phyloP scores from a whole-genome alignment of 2,113 vertebrate genomes.

The Jaculus jaculus region DNA sequence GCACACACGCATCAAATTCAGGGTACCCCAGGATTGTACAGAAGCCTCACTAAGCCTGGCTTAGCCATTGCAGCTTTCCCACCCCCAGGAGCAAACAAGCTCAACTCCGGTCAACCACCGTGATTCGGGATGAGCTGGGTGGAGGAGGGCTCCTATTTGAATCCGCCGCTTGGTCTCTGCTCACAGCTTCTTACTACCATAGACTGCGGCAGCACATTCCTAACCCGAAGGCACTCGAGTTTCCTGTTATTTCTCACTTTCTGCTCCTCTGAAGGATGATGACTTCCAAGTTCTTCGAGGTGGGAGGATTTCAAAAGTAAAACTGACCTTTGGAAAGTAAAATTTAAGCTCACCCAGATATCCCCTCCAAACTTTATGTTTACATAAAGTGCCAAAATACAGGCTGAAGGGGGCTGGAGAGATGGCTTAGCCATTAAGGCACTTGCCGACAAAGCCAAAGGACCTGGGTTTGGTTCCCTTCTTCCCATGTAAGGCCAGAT shows the following conservation, averaged over 20 bases:
- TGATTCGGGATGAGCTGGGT: not conserved
- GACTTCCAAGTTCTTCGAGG: not conserved
- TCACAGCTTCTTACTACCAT: not conserved
- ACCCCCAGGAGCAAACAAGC: not conserved
- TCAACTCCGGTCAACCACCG: not conserved
- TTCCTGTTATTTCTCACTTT: not conserved
- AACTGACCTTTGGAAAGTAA: not conserved
- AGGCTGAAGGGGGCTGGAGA: too few species aligned
- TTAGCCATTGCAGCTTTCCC: not conserved
- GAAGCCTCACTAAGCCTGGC: not conserved
- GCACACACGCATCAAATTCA: not conserved
- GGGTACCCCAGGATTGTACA: too few species aligned
- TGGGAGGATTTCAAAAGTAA: not conserved
- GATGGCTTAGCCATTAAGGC: too few species aligned
- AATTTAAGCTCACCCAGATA: not conserved
- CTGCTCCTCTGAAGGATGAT: not conserved
- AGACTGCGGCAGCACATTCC: not conserved
- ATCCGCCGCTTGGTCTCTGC: not conserved
- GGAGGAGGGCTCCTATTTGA: not conserved
- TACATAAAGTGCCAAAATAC: not conserved
- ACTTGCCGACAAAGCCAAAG: too few species aligned
- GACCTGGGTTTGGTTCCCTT: too few species aligned
- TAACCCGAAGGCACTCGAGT: not conserved
- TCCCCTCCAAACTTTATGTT: not conserved
- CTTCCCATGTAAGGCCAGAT: too few species aligned